Evolutionary conservation across 1,140 invertebrate species (phyloP).

Genomic region (Sycobia sp.): DNA sequence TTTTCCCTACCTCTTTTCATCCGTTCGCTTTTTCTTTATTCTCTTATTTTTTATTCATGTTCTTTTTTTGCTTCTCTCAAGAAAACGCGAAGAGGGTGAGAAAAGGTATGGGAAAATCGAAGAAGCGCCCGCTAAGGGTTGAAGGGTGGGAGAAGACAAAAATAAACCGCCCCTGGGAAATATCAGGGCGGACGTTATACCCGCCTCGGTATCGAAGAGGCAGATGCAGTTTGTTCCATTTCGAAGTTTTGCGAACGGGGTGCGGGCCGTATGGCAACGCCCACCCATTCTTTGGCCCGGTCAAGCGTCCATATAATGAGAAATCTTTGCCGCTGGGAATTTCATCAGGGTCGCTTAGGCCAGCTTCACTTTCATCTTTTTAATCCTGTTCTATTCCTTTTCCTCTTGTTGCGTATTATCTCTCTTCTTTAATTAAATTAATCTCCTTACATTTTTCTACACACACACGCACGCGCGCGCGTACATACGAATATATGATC

Average conservation of each 20-base stretch:
- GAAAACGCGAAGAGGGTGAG: no score
- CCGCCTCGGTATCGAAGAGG: conserved; percentile 12
- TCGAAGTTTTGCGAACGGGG: conserved; percentile 48
- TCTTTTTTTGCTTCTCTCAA: no score
- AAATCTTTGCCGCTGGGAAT: conserved; percentile 50
- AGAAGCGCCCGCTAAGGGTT: background rate
- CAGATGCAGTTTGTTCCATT: conserved; percentile 51
- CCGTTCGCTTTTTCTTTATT: no score
- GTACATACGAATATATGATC: no score
- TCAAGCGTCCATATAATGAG: conserved; percentile 55
- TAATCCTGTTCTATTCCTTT: background rate
- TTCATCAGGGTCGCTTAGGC: background rate
- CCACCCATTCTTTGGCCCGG: conserved; percentile 32
- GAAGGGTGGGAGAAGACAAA: conserved; percentile 2
- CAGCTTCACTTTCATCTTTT: background rate
- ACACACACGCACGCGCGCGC: background rate
- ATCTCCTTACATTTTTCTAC: no score
- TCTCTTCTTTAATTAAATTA: no score
- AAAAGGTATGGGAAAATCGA: no score
- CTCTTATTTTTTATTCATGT: no score
- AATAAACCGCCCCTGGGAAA: conserved; percentile 32
- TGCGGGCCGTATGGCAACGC: background rate
- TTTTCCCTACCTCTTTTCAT: no score
- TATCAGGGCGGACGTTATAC: conserved; percentile 14
- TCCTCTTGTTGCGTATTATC: no score